Conservation (phyloP, 2,888 invertebrate species). For the Trachelus iudaicus region DNA sequence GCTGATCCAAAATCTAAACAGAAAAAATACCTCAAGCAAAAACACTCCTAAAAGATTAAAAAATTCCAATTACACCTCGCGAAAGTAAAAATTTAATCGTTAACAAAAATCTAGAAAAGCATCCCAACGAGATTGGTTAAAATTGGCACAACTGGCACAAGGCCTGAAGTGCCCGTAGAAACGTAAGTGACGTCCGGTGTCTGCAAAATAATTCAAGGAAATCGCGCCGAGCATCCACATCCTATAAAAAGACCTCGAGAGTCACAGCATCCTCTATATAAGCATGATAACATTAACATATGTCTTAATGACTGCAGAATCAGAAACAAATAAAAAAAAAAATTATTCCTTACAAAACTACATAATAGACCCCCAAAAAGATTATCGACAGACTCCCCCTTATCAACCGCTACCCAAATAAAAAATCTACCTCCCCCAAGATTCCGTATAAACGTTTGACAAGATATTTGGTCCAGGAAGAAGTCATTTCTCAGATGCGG, state of each 20-base stretch:
- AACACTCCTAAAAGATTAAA: neutral
- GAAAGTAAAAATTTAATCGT: neutral
- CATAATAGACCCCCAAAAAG: neutral
- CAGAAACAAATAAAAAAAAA: neutral
- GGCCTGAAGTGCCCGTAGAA: neutral
- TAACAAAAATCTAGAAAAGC: neutral
- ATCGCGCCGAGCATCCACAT: neutral
- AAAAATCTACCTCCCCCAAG: neutral
- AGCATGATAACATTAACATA: neutral
- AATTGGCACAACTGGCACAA: neutral
- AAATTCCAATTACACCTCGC: neutral
- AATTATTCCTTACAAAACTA: neutral
- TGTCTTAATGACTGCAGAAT: neutral
- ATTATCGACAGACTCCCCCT: neutral
- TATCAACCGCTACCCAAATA: neutral
- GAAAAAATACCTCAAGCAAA: neutral
- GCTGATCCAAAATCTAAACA: neutral
- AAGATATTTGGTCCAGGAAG: constrained; percentile 12
- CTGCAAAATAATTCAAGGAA: neutral
- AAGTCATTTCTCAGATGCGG: constrained; percentile 18
- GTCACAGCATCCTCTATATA: neutral
- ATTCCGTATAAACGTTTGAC: neutral
- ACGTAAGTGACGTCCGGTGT: neutral
- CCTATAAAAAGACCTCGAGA: neutral
- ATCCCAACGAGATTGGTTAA: neutral